Evolutionary conservation across 2,888 invertebrate species (phyloP), one percentile per base, ranked within the genome.

Genomic region (Marronus borbonicus): DNA sequence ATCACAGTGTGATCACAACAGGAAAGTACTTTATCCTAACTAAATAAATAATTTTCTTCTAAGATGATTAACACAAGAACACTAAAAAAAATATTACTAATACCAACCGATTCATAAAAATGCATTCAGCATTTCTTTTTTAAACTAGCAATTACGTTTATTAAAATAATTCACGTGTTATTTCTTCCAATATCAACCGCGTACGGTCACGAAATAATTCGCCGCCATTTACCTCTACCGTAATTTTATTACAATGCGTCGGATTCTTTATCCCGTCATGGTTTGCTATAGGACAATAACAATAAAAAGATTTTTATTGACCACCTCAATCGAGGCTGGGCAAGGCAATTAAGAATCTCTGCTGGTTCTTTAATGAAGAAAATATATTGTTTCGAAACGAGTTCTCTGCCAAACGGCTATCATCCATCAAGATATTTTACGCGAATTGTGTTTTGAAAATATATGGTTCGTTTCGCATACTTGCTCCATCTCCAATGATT

Each of bases 261-360:
- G 44, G 10, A 68, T 49, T 50, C 50, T 14, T 50, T 68, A 62
- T 68, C 24, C 28, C 36, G 55, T 17, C 20, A 14, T 31, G 39
- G 20, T 14, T 39, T 60, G 36, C 58, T 39, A 44, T 60, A 74
- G 20, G 50, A 74, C 60, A 36, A 60, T 74, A 74, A 74, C 44
- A 49, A 74, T 74, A 74, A 74, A 74, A 74, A 49, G 60, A 74
- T 17, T 60, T 74, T 74, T 74, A 74, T 74, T 60, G 60, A 24
- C 72, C 72, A 60, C 60, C 72, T 60, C 60, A 49, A 74, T 12
- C 60, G 72, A 60, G 49, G n/a, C 60, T 60, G 49, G n/a, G 28
- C 58, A 60, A 58, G 39, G 72, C 72, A 74, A 74, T 74, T 74
- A 74, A 60, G 72, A 74, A 74, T 74, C 72, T 62, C 72, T 74